These are phyloP conservation scores for Tympanoctomys barrerae DNA, from an alignment of 2,797 vertebrate species.

Conservation along the genomic window DNA sequence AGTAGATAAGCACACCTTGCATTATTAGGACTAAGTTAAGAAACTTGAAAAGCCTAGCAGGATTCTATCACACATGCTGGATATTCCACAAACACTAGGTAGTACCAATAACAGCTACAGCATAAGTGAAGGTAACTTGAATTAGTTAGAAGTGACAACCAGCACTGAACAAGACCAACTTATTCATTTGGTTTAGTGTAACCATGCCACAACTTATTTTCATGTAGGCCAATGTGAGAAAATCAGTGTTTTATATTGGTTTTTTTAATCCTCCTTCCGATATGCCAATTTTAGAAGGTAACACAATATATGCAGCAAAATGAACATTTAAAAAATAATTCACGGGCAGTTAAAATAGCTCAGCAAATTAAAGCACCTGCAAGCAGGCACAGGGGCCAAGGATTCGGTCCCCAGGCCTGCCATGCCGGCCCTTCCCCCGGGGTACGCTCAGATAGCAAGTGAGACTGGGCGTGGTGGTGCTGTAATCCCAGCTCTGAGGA, in stretches of 20 bases:
- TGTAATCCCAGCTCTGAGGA: no score
- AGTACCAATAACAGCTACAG: background rate
- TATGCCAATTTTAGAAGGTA: constrained; percentile 38
- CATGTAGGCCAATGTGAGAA: background rate
- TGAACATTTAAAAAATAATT: background rate
- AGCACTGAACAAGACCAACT: background rate
- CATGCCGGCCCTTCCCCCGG: no score
- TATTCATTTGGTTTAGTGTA: constrained; percentile 53
- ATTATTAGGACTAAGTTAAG: background rate
- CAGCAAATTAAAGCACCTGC: no score
- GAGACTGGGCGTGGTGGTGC: no score
- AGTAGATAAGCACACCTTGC: background rate
- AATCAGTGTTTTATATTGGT: background rate
- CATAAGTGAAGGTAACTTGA: background rate
- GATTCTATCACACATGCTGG: background rate
- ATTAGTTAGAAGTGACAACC: constrained; percentile 44
- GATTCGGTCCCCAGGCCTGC: no score
- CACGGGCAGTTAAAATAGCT: background rate
- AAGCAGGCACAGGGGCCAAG: no score
- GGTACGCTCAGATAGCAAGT: no score
- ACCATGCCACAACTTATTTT: background rate
- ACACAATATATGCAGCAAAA: constrained; percentile 7
- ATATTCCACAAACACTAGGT: background rate
- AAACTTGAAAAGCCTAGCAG: constrained; percentile 11
- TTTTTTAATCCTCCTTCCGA: background rate